phyloP scores from a whole-genome alignment of 2,113 vertebrate species.

The Megaceryle maxima region DNA sequence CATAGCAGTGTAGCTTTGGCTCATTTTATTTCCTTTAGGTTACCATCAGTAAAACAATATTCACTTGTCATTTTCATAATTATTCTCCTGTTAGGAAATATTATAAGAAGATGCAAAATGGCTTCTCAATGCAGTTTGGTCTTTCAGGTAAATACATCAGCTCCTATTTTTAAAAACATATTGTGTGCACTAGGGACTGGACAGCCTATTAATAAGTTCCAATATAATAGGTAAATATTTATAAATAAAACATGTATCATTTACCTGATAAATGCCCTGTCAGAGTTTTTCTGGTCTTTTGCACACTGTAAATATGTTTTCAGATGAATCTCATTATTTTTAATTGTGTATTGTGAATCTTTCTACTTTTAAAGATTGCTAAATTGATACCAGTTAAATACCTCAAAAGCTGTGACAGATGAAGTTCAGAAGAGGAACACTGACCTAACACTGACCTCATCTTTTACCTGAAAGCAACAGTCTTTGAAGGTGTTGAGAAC shows the following conservation, averaged over 20 bases:
- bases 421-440: background rate
- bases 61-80: background rate
- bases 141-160: background rate
- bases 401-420: background rate
- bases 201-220: background rate
- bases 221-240: background rate
- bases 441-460: background rate
- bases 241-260: background rate
- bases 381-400: background rate
- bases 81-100: background rate
- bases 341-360: background rate
- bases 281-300: background rate
- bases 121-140: background rate
- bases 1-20: background rate
- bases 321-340: slow-evolving; percentile 8
- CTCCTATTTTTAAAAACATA: background rate
- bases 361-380: background rate
- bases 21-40: background rate
- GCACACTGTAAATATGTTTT: background rate
- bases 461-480: background rate
- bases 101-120: background rate
- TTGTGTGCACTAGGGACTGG: background rate
- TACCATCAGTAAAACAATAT: background rate
- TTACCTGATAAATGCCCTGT: slow-evolving; percentile 2
- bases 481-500: background rate